A percentile compares a stretch with the other conserved stretches of the same genome.
These are phyloP conservation scores for Glaucomys volans DNA, from an alignment of 2,113 vertebrate genomes.

Conservation along the genomic window DNA sequence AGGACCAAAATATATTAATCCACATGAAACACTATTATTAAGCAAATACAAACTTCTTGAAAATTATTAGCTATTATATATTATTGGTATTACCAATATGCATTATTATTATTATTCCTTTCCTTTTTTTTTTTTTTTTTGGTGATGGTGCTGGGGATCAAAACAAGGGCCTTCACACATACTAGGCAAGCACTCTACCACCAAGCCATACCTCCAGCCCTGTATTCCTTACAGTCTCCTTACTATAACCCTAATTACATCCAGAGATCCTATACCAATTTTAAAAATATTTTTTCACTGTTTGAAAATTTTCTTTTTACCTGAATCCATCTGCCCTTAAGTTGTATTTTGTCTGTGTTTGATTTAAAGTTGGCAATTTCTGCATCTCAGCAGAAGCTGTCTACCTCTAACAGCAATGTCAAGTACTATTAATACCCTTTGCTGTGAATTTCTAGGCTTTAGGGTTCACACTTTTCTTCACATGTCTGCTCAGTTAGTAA, in stretches of 20 bases:
- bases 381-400: not conserved
- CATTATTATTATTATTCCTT: not conserved
- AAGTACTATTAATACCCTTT: not conserved
- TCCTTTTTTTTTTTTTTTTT: not conserved
- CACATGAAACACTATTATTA: not conserved
- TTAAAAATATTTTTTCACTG: not conserved
- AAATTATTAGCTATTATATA: not conserved
- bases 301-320: slow-evolving; percentile 25
- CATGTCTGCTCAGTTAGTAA: slow-evolving; percentile 7
- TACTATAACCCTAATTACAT: not conserved
- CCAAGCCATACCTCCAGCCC: not conserved
- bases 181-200: not conserved
- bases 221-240: not conserved
- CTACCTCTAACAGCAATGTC: slow-evolving; percentile 1
- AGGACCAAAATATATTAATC: slow-evolving; percentile 27
- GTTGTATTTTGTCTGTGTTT: not conserved
- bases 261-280: not conserved
- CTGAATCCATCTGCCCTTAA: not conserved
- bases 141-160: not conserved
- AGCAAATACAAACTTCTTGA: not conserved
- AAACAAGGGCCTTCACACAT: not conserved
- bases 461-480: slow-evolving; percentile 21
- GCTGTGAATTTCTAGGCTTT: slow-evolving; percentile 57
- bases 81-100: not conserved
- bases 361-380: slow-evolving; percentile 12